Conservation (phyloP, 2,888 invertebrate genomes). For the Dolichomitus sp. region DNA sequence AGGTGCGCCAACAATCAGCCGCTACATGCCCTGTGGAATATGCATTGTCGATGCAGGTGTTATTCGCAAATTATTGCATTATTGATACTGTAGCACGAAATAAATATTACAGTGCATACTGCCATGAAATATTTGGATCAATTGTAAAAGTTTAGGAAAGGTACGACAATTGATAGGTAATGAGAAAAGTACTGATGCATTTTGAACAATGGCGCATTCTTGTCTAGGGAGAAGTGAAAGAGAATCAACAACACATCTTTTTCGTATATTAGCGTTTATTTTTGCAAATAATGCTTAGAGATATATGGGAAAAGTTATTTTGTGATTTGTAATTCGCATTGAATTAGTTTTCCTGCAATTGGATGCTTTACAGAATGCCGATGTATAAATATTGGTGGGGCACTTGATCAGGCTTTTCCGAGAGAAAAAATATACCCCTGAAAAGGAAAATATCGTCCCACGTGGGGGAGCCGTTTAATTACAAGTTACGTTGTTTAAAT, state of each 20-base stretch:
- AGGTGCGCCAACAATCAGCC: background rate
- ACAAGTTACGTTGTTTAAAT: conserved; percentile 85
- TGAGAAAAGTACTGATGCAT: background rate
- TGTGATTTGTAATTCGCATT: background rate
- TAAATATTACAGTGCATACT: no score
- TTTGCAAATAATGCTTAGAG: background rate
- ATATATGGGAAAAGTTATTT: background rate
- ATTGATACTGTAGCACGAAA: background rate
- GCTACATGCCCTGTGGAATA: background rate
- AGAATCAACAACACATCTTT: conserved; percentile 42
- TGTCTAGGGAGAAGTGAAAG: conserved; percentile 6
- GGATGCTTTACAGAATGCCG: background rate
- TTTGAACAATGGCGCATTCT: conserved; percentile 10
- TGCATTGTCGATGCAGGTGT: background rate
- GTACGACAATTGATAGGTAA: background rate
- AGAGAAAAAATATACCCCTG: conserved; percentile 84
- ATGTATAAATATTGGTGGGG: conserved; percentile 63
- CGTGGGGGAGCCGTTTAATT: conserved; percentile 85
- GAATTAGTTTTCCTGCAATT: background rate
- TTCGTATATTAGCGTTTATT: conserved; percentile 33
- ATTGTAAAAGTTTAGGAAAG: background rate
- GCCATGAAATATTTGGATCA: no score
- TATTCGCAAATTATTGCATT: background rate
- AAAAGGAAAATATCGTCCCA: conserved; percentile 86
- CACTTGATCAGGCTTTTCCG: conserved; percentile 84